A percentile compares a stretch with the other conserved stretches of the same genome.
Evolutionary conservation across 2,888 invertebrate species (phyloP).

Genomic region (Myopa testacea): DNA sequence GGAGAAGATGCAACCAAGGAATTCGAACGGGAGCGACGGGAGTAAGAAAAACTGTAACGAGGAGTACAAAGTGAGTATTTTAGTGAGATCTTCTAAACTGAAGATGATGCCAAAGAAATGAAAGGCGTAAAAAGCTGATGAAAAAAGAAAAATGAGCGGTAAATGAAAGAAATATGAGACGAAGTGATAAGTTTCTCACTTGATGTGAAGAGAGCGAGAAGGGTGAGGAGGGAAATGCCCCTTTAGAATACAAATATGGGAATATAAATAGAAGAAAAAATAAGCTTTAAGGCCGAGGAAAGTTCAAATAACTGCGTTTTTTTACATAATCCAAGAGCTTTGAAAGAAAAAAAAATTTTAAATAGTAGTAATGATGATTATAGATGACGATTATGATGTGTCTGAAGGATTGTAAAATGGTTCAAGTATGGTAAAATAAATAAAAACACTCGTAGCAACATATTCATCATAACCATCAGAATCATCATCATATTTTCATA

Average conservation of each 20-base stretch:
- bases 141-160: not conserved
- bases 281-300: constrained; percentile 5
- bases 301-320: constrained; percentile 27
- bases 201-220: not conserved
- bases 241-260: not conserved
- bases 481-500: no score
- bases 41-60: not conserved
- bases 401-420: not conserved
- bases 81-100: not conserved
- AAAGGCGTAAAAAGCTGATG: not conserved
- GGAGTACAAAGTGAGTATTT: not conserved
- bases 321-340: not conserved
- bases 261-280: not conserved
- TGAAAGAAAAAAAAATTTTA: not conserved
- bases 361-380: not conserved
- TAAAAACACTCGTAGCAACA: no score
- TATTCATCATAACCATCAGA: no score
- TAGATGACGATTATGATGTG: not conserved
- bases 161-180: not conserved
- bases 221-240: not conserved
- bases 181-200: not conserved
- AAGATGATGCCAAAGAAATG: not conserved
- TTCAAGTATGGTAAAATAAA: no score
- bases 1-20: not conserved
- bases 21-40: not conserved